Evolutionary conservation across 2,888 invertebrate species (phyloP).

Genomic region (Xylophagus ater): DNA sequence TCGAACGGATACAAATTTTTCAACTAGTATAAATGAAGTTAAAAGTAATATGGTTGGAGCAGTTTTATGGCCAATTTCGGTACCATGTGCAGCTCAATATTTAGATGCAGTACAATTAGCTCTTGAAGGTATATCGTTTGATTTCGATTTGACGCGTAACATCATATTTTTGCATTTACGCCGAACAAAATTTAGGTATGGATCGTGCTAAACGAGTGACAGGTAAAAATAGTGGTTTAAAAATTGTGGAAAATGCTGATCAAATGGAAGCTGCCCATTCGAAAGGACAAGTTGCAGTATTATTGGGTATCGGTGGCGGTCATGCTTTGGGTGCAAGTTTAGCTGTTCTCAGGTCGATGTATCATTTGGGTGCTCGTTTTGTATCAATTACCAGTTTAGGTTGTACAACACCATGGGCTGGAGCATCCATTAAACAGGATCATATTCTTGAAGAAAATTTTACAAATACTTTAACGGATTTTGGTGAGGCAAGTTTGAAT

Average conservation of each 20-base stretch:
- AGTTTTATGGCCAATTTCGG: conserved; percentile 39
- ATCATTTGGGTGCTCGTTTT: conserved; percentile 52
- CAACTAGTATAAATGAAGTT: conserved; percentile 27
- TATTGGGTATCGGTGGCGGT: conserved; percentile 55
- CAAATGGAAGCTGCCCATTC: conserved; percentile 51
- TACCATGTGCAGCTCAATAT: conserved; percentile 51
- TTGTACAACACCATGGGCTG: conserved; percentile 55
- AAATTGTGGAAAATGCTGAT: conserved; percentile 44
- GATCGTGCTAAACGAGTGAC: conserved; percentile 52
- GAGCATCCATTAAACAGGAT: conserved; percentile 23
- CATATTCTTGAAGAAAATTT: conserved; percentile 34
- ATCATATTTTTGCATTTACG: no score
- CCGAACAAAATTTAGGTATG: no score
- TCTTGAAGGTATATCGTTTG: conserved; percentile 54
- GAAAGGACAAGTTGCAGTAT: conserved; percentile 48
- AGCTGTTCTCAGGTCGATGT: conserved; percentile 53
- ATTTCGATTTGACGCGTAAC: no score
- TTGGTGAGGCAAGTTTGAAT: conserved; percentile 33
- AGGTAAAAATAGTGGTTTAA: conserved; percentile 41
- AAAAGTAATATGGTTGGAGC: conserved; percentile 45
- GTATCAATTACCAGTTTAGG: conserved; percentile 53
- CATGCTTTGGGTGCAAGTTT: conserved; percentile 56
- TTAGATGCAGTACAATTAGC: conserved; percentile 55
- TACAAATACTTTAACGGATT: conserved; percentile 36
- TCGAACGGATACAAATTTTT: conserved; percentile 22